phyloP scores from a whole-genome alignment of 2,888 invertebrate species.

The Nephrotoma guestfalica region DNA sequence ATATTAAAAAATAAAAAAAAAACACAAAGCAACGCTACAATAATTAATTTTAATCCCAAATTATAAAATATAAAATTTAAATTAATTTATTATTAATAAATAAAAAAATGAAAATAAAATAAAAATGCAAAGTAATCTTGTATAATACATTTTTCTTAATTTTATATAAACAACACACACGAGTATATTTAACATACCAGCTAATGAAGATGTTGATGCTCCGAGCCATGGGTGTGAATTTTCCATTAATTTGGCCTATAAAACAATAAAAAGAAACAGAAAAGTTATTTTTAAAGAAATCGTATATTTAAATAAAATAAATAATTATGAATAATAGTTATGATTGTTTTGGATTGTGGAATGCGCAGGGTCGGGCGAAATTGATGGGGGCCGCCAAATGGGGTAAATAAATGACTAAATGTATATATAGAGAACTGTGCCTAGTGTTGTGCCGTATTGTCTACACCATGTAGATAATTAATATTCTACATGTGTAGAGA shows the following conservation, averaged over 20 bases:
- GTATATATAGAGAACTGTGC: too few relatives aligned
- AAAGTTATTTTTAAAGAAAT: neutral
- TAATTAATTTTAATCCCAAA: neutral
- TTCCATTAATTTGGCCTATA: constrained; percentile 84
- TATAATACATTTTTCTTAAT: neutral
- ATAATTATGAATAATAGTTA: neutral
- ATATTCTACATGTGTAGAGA: too few relatives aligned
- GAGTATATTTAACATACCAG: constrained; percentile 50
- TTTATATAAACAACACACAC: neutral
- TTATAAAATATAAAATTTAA: neutral
- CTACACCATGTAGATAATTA: too few relatives aligned
- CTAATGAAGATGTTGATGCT: constrained; percentile 74
- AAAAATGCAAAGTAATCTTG: neutral
- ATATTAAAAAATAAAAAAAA: neutral
- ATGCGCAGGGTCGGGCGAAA: neutral
- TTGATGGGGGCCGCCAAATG: neutral
- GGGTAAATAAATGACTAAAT: too few relatives aligned
- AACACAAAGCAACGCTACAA: neutral
- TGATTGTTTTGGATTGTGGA: neutral
- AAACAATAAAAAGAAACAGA: constrained; percentile 31
- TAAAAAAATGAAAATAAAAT: neutral
- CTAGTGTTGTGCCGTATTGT: too few relatives aligned
- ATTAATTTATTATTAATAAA: constrained; percentile 1
- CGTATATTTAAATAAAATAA: neutral
- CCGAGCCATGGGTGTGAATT: constrained; percentile 88